phyloP scores from a whole-genome alignment of 1,140 invertebrate species.

The Danaus melanippus region DNA sequence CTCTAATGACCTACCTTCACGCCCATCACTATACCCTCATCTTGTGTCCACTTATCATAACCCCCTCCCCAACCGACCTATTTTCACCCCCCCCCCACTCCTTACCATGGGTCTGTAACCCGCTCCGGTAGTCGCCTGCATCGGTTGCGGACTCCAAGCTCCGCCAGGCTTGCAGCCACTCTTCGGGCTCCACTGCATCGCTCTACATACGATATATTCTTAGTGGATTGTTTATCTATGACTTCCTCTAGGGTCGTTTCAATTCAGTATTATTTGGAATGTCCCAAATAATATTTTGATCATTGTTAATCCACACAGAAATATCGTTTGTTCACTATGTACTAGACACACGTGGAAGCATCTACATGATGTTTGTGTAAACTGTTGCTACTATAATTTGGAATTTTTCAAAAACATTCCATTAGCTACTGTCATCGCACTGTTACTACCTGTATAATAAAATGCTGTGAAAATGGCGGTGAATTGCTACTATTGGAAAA shows the following conservation, averaged over 20 bases:
- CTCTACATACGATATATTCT: conserved; percentile 62
- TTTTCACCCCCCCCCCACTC: not conserved
- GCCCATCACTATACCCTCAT: too few relatives aligned
- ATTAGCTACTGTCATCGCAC: too few relatives aligned
- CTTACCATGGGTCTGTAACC: conserved; percentile 89
- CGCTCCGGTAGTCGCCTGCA: conserved; percentile 87
- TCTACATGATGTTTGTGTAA: conserved; percentile 17
- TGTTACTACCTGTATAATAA: too few relatives aligned
- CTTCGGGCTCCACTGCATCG: conserved; percentile 90
- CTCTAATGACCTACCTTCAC: too few relatives aligned
- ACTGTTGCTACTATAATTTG: too few relatives aligned
- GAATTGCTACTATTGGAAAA: too few relatives aligned
- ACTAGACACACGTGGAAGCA: conserved; percentile 30
- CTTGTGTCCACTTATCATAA: too few relatives aligned
- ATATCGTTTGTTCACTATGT: conserved; percentile 12
- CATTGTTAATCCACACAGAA: conserved; percentile 10
- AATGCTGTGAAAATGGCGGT: too few relatives aligned
- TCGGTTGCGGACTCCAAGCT: conserved; percentile 87
- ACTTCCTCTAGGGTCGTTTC: not conserved
- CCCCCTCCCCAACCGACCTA: too few relatives aligned
- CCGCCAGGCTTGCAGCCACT: conserved; percentile 83
- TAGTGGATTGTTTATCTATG: conserved; percentile 5
- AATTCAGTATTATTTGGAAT: conserved; percentile 6
- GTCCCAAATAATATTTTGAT: conserved; percentile 9
- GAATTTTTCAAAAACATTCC: too few relatives aligned